Percentiles rank a stretch among this genome's conserved stretches.
Evolutionary conservation across 92 coral and sea anemone genomes (phyloP).

Genomic region (Epizoanthus scotinus): DNA sequence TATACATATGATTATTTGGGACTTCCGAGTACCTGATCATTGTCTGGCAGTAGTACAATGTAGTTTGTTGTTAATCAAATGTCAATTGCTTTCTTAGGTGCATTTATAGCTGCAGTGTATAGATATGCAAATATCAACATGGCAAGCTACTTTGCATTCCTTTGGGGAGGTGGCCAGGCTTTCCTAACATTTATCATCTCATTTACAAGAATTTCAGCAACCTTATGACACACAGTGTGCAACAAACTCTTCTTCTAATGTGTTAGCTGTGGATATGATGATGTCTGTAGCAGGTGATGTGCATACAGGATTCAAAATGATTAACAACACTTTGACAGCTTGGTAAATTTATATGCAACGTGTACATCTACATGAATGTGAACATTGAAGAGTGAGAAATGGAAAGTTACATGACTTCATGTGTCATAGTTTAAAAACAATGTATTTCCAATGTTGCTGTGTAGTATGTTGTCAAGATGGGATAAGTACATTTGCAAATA

Average conservation of each 20-base stretch:
- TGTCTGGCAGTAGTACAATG: too few relatives aligned
- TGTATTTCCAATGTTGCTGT: too few relatives aligned
- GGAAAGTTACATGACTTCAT: too few relatives aligned
- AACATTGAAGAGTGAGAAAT: too few relatives aligned
- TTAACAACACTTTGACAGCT: background rate
- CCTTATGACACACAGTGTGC: constrained; percentile 42
- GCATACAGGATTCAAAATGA: background rate
- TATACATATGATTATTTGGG: too few relatives aligned
- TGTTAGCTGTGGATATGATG: background rate
- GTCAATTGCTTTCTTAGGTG: constrained; percentile 37
- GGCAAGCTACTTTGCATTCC: constrained; percentile 62
- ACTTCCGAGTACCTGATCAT: too few relatives aligned
- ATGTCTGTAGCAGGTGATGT: background rate
- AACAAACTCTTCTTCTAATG: background rate
- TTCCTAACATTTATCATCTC: constrained; percentile 50
- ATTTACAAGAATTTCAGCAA: constrained; percentile 55
- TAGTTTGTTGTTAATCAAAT: background rate
- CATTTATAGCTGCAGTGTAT: constrained; percentile 53
- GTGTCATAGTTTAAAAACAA: too few relatives aligned
- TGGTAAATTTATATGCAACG: background rate
- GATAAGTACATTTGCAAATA: too few relatives aligned
- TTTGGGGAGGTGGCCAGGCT: constrained; percentile 67
- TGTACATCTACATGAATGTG: too few relatives aligned
- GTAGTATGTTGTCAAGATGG: too few relatives aligned
- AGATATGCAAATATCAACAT: constrained; percentile 39